Base-by-base conservation (phyloP, 2,113 vertebrate genomes). In the Electrona antarctica region DNA sequence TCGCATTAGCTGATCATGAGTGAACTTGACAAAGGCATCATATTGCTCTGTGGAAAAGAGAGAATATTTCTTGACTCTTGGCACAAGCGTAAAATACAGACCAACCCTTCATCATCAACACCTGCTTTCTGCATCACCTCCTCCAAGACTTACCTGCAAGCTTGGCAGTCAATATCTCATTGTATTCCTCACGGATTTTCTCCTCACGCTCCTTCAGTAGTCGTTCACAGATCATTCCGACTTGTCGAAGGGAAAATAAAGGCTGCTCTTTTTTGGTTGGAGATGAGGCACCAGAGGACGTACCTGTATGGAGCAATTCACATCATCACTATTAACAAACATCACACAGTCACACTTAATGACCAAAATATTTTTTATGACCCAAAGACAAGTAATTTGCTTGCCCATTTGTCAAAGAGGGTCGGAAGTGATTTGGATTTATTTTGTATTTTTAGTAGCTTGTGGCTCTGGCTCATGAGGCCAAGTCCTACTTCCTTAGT, bases 21-120 rank as follows among this genome's bases (percentile, higher is more conserved):
- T 99, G 92, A 99, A 99, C 93, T 99, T 99, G 92, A 99, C 98
- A 87, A 99, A 99, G 0, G 96, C 95, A 80, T 99, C 98, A 54
- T 99, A 99, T 91, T 99, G 98, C 90, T 99, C 98, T 99, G 89
- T 68, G 82, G 71, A 67, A 21, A 63, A 71, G 79, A 33, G 49
- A 62, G 10, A 56, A 54, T 5, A 47, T 7, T 68, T 11, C 59
- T 48, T 47, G 0, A 1, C 6, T 7, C 21, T n/a, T 7, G 29
- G 57, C 15, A 56, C 10, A 3, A 4, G 28, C 10, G 7, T 7
- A 41, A 41, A 41, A n/a, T 46, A 45, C 41, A 10, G 13, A 48
- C 4, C 49, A 51, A 60, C n/a, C 6, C 12, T 61, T 12, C 60
- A 46, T n/a, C n/a, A 9, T 0, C 1, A 15, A 3, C 5, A 64